Percentiles rank a stretch among this genome's conserved stretches.
These are phyloP conservation scores for Andricus grossulariae DNA, from an alignment of 1,140 invertebrate genomes.

Conservation along the genomic window DNA sequence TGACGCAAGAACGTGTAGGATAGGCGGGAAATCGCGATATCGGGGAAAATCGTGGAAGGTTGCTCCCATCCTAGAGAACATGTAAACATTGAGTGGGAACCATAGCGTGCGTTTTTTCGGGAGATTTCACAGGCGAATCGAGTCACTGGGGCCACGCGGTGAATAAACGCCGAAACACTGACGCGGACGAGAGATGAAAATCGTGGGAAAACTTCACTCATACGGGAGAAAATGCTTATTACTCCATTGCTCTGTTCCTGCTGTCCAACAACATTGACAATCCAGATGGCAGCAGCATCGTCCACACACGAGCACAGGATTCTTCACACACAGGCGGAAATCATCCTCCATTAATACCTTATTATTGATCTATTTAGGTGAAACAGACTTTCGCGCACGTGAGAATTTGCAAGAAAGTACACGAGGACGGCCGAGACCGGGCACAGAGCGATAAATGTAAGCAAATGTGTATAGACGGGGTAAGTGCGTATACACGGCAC, in stretches of 20 bases:
- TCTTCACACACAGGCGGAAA: constrained; percentile 54
- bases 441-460: constrained; percentile 14
- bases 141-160: not conserved
- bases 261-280: constrained; percentile 82
- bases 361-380: constrained; percentile 75
- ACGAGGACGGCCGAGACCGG: not conserved
- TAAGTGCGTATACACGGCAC: constrained; percentile 52
- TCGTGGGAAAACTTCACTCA: constrained; percentile 39
- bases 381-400: constrained; percentile 67
- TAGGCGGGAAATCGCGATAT: constrained; percentile 4
- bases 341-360: constrained; percentile 66
- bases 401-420: constrained; percentile 51
- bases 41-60: constrained; percentile 54
- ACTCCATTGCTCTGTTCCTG: constrained; percentile 58
- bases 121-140: not conserved
- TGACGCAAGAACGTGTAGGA: constrained; percentile 2
- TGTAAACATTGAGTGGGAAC: constrained; percentile 73
- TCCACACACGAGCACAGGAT: constrained; percentile 42
- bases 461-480: constrained; percentile 15
- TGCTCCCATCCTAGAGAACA: constrained; percentile 61
- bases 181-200: constrained; percentile 14
- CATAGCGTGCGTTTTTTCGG: constrained; percentile 8
- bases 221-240: constrained; percentile 69
- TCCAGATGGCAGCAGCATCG: constrained; percentile 78
- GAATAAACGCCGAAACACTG: not conserved